Conservation (phyloP, 2,797 vertebrate genomes). For the Nyctibius grandis region DNA sequence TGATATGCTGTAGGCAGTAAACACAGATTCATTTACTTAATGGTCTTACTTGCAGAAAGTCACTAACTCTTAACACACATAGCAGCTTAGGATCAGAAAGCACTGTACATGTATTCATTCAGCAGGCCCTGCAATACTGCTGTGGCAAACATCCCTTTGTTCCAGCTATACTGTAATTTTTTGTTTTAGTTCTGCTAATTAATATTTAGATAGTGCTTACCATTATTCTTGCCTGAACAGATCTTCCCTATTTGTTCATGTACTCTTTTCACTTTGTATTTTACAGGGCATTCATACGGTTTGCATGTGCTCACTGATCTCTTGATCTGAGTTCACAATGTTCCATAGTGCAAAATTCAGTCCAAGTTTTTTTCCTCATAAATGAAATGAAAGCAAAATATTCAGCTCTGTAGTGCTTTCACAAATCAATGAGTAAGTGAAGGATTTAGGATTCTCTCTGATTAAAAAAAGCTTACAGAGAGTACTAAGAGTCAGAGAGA, state of each 20-base stretch:
- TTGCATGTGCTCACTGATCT: not conserved
- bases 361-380: conserved; percentile 10
- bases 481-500: not conserved
- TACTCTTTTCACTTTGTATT: not conserved
- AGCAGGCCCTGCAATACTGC: not conserved
- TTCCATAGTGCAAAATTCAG: conserved; percentile 7
- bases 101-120: not conserved
- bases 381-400: conserved; percentile 17
- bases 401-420: not conserved
- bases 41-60: not conserved
- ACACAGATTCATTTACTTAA: not conserved
- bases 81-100: not conserved
- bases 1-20: not conserved
- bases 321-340: not conserved
- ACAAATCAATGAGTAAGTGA: not conserved
- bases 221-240: not conserved
- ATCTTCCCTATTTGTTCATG: not conserved
- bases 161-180: not conserved
- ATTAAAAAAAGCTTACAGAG: not conserved
- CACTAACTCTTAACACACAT: not conserved
- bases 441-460: not conserved
- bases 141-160: not conserved
- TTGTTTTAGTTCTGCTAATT: not conserved
- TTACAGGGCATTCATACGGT: not conserved
- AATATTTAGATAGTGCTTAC: not conserved